Evolutionary conservation across 2,888 invertebrate species (phyloP).

Genomic region (Heliconius aoede): DNA sequence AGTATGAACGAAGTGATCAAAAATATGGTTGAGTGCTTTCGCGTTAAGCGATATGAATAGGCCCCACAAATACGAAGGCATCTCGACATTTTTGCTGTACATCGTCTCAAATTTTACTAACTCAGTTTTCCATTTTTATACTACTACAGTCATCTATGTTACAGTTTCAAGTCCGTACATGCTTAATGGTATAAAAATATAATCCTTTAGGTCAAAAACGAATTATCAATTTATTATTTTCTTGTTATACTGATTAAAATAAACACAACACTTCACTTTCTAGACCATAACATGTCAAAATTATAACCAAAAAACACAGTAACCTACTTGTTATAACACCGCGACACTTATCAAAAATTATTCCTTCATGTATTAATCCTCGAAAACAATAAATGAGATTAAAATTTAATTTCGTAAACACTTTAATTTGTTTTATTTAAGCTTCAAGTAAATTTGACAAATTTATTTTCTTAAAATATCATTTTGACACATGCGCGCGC

Average conservation of each 20-base stretch:
- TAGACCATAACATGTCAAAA: constrained; percentile 33
- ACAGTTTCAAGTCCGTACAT: neutral
- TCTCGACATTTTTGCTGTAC: constrained; percentile 71
- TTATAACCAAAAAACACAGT: constrained; percentile 30
- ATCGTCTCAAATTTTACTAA: constrained; percentile 56
- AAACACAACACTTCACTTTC: constrained; percentile 18
- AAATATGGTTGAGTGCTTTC: constrained; percentile 71
- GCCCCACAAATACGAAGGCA: constrained; percentile 75
- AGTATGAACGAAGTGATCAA: constrained; percentile 66
- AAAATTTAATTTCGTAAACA: neutral
- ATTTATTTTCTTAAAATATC: constrained; percentile 45
- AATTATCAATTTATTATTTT: neutral
- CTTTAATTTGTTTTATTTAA: constrained; percentile 13
- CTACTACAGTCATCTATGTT: neutral
- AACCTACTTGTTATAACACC: constrained; percentile 31
- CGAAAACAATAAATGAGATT: neutral
- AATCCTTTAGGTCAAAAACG: neutral
- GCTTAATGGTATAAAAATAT: neutral
- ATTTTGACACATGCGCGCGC: constrained; percentile 77
- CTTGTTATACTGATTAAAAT: neutral
- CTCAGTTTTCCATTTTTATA: neutral
- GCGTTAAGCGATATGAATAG: constrained; percentile 72
- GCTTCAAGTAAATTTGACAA: constrained; percentile 20
- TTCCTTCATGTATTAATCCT: neutral
- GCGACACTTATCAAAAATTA: neutral